These are phyloP conservation scores for Chloroceryle amazona DNA, from an alignment of 2,797 vertebrate species.

Conservation along the genomic window DNA sequence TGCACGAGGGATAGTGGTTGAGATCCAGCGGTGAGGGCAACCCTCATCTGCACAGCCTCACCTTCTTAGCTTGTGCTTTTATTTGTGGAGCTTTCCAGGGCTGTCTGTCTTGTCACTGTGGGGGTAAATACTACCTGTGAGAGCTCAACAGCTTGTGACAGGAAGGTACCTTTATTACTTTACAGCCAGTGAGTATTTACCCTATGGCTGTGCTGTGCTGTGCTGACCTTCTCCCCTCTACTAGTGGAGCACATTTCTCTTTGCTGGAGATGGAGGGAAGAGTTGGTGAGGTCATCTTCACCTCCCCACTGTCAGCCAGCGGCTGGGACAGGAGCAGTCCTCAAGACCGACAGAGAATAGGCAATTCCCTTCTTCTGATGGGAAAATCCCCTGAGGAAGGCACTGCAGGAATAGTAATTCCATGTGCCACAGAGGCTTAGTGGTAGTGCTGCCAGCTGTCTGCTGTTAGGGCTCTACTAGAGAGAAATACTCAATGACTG, in stretches of 20 bases:
- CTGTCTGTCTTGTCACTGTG: too few species aligned
- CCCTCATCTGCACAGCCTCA: neutral
- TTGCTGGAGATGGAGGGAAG: neutral
- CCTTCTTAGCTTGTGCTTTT: neutral
- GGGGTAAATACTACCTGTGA: too few species aligned
- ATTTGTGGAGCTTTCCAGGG: neutral
- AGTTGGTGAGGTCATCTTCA: neutral
- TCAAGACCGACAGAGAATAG: neutral
- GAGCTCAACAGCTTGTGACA: too few species aligned
- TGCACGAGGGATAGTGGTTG: neutral
- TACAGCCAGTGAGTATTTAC: neutral
- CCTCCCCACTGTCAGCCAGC: neutral
- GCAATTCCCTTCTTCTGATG: neutral
- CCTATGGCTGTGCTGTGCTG: neutral
- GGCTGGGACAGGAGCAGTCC: neutral
- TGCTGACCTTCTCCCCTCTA: rapidly evolving
- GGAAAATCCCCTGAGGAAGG: neutral
- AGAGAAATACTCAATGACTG: rapidly evolving
- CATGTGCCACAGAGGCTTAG: rapidly evolving
- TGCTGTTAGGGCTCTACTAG: neutral
- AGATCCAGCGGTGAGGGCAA: too few species aligned
- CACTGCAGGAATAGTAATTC: neutral
- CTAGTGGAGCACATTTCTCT: neutral
- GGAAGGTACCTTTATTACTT: neutral
- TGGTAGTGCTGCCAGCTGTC: rapidly evolving